Percentiles rank a stretch among this genome's conserved stretches.
These are phyloP conservation scores for Atta colombica DNA, from an alignment of 1,140 invertebrate genomes.

Conservation along the genomic window DNA sequence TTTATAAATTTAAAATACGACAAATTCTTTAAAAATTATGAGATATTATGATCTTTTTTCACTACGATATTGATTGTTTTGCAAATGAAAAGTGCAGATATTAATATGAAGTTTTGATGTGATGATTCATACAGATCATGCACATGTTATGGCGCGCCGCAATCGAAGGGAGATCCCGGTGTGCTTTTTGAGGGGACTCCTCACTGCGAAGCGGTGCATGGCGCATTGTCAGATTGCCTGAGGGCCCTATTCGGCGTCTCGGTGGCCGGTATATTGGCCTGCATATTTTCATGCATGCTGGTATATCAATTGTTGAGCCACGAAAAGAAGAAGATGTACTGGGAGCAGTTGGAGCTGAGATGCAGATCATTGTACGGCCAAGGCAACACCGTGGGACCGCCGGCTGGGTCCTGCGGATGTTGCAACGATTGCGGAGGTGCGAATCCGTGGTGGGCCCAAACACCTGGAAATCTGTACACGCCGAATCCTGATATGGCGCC, in stretches of 20 bases:
- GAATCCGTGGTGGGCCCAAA: conserved; percentile 86
- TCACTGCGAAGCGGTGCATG: conserved; percentile 95
- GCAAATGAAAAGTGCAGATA: not conserved
- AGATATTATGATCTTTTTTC: no score
- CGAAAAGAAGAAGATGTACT: conserved; percentile 97
- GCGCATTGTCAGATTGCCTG: conserved; percentile 94
- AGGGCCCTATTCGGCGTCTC: conserved; percentile 95
- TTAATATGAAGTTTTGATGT: conserved; percentile 6
- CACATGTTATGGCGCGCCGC: conserved; percentile 83
- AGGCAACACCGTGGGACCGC: conserved; percentile 85
- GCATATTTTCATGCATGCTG: conserved; percentile 96
- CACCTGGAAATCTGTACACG: conserved; percentile 92
- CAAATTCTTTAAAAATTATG: no score
- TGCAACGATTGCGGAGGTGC: conserved; percentile 91
- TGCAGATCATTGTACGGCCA: conserved; percentile 92
- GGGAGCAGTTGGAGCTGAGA: conserved; percentile 95
- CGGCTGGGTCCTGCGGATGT: conserved; percentile 89
- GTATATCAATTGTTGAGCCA: conserved; percentile 96
- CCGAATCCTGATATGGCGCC: conserved; percentile 90
- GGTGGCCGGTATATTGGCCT: conserved; percentile 95
- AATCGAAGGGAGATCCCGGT: conserved; percentile 82
- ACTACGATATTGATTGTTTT: not conserved
- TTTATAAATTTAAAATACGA: no score
- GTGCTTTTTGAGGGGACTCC: conserved; percentile 93
- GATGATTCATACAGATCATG: conserved; percentile 81